Base-by-base conservation (phyloP, 2,113 vertebrate species). In the Odontophorus gujanensis region DNA sequence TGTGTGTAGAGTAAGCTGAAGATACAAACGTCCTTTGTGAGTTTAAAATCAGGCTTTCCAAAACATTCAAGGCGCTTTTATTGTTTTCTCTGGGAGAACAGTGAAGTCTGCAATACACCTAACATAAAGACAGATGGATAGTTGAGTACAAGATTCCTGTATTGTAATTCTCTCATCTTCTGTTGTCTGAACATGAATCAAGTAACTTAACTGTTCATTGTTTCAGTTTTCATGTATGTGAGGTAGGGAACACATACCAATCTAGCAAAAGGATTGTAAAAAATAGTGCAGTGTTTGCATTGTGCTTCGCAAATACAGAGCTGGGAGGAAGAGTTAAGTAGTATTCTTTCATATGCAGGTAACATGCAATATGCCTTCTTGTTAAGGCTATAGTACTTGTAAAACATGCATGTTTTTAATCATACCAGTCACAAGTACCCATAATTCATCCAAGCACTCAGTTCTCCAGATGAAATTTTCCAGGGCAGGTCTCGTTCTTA, bases 401-500 rank as follows among this genome's bases (percentile, higher is more conserved):
- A 59, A 75, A n/a, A 47, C 42, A 34, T 17, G 43, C 18, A 34
- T 32, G 42, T 75, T 57, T 19, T 42, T 18, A n/a, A n/a, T n/a
- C n/a, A n/a, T n/a, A n/a, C n/a, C n/a, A n/a, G n/a, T n/a, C n/a
- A n/a, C 12, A 75, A 58, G 22, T 34, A 45, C 32, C 58, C 32
- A 47, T 75, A 26, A 59, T 59, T 75, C 32, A 45, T 32, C 18
- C 9, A 45, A 75, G 71, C 38, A 32, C 32, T 59, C 32, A 47
- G 9, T 43, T 47, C 45, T 47, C 55, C n/a, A 26, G 24, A 19
- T 75, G 32, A 59, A 58, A 67, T 78, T 69, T 75, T 59, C 51
- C 34, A 63, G 65, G 24, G 11, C 7, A 25, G 11, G 4, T 48
- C 25, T 89, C 0, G 0, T 25, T 43, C 24, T 62, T 57, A 48